These are phyloP conservation scores for Calliopum simillimum DNA, from an alignment of 2,888 invertebrate genomes.

Conservation along the genomic window DNA sequence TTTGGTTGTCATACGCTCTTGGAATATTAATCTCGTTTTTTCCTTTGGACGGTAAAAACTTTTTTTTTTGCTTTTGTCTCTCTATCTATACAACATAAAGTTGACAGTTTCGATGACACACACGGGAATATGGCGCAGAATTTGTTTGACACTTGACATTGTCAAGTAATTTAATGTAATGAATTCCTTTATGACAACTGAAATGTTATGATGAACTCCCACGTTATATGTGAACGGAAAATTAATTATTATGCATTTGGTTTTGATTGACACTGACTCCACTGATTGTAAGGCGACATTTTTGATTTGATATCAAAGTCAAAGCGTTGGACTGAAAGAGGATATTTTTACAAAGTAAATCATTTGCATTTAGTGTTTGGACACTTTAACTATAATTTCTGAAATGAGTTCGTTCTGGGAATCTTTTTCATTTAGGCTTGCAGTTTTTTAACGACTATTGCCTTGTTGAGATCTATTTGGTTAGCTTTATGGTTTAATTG, in stretches of 20 bases:
- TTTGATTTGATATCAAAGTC: too few species aligned
- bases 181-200: neutral
- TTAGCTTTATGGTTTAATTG: too few species aligned
- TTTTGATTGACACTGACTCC: constrained; percentile 1
- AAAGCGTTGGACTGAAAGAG: too few species aligned
- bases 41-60: neutral
- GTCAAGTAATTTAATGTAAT: neutral
- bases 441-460: too few species aligned
- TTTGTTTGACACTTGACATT: neutral
- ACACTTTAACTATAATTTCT: too few species aligned
- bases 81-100: constrained; percentile 11
- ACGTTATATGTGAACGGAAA: neutral
- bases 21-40: constrained; percentile 10
- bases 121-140: neutral
- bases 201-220: neutral
- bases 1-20: neutral
- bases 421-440: too few species aligned
- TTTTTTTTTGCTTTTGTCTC: too few species aligned
- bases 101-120: constrained; percentile 12
- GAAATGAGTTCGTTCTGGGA: too few species aligned
- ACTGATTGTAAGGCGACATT: neutral
- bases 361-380: too few species aligned
- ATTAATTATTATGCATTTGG: neutral
- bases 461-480: too few species aligned
- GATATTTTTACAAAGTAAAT: too few species aligned